Evolutionary conservation across 2,113 vertebrate species (phyloP), one percentile per base, ranked within the genome.

Genomic region (Antechinus stuartii): DNA sequence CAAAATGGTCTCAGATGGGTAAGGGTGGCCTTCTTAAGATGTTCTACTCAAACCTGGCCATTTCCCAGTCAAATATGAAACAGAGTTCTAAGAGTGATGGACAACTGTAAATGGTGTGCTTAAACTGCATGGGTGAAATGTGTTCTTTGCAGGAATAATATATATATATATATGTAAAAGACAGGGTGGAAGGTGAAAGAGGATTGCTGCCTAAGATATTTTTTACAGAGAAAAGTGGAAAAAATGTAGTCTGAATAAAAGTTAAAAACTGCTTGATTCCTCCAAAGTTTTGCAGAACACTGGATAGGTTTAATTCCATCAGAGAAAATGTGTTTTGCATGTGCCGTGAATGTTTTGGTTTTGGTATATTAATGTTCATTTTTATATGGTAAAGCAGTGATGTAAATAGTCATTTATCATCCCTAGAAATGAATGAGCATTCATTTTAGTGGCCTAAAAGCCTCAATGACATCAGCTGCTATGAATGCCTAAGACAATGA

Each of bases 281-380:
- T 99, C 98, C 98, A 98, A 98, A 99, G 98, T 97, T 98, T 98
- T 98, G 98, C 97, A 89, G 92, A 96, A 91, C 23, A 52, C 76
- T 10, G 14, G 52, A 68, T 55, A 90, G 23, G 19, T 96, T 93
- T 6, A 11, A 0, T 96, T 95, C 91, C 89, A 46, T 94, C 95
- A 55, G 90, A 16, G 92, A 49, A 91, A 30, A 52, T 42, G 35
- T 90, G 94, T 84, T 61, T 93, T 22, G 0, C 25, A 23, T 0
- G 35, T 4, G 50, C n/a, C 25, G 14, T 3, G 55, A 22, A 49
- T 0, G 0, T 16, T 35, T 22, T 25, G 76, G 89, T 9, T n/a
- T 16, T 30, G 55, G 76, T 19, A 25, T 11, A 27, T 90, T 11
- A 57, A 76, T 10, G 2, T 50, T 42, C 30, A 5, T 8, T 1